Conservation (phyloP, 1,140 invertebrate genomes). For the Drosophila pachea region DNA sequence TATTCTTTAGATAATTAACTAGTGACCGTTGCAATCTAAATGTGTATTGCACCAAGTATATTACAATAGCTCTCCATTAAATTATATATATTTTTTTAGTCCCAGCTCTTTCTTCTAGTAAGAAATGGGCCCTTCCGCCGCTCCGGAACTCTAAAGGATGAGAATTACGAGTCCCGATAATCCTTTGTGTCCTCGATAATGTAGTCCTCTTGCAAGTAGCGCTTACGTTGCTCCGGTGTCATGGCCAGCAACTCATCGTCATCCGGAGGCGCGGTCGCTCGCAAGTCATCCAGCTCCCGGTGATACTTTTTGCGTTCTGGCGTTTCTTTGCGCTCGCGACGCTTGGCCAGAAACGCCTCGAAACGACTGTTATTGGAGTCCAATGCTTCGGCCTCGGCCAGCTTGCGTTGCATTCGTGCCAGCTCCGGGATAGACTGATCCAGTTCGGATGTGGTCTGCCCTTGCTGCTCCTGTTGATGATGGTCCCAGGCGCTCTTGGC, state of each 20-base stretch:
- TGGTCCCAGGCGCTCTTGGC: constrained; percentile 80
- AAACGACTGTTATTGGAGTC: constrained; percentile 26
- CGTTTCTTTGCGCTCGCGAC: constrained; percentile 45
- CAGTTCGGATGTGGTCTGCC: background rate
- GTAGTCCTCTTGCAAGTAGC: constrained; percentile 33
- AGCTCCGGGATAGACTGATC: background rate
- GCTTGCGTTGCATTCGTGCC: constrained; percentile 18
- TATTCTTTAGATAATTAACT: too few relatives aligned
- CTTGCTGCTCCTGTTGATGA: constrained; percentile 27
- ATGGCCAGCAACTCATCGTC: constrained; percentile 17
- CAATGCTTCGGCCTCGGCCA: background rate
- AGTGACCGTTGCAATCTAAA: too few relatives aligned
- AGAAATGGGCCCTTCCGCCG: too few relatives aligned
- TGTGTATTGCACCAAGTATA: too few relatives aligned
- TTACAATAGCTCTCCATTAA: too few relatives aligned
- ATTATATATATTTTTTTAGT: too few relatives aligned
- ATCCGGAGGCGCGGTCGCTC: background rate
- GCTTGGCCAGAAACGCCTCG: constrained; percentile 46
- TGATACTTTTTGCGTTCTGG: constrained; percentile 56
- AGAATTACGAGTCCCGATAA: background rate
- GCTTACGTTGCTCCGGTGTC: constrained; percentile 8
- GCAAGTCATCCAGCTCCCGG: constrained; percentile 11
- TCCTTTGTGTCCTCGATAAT: constrained; percentile 31
- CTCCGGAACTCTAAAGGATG: background rate
- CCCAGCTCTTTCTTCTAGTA: too few relatives aligned